Percentiles rank a stretch among this genome's conserved stretches.
phyloP scores from a whole-genome alignment of 2,797 vertebrate species.

The Acanthiza pusilla region DNA sequence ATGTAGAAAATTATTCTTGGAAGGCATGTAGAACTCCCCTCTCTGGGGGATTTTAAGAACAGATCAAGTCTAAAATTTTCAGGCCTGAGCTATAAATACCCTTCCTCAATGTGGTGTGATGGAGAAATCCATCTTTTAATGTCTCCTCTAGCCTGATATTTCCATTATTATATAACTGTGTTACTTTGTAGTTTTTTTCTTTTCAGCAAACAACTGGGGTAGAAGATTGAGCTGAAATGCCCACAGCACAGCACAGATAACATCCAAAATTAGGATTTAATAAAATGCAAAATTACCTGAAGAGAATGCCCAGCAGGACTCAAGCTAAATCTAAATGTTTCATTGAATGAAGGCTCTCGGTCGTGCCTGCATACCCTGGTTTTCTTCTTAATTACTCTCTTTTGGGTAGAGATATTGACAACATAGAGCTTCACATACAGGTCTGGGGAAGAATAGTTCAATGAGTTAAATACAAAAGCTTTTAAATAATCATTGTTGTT shows the following conservation, averaged over 20 bases:
- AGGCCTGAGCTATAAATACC: background rate
- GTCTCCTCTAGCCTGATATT: background rate
- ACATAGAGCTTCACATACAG: conserved; percentile 96
- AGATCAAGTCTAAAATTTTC: background rate
- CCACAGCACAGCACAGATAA: background rate
- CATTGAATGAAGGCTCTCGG: conserved; percentile 95
- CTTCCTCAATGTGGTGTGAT: background rate
- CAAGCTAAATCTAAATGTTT: conserved; percentile 94
- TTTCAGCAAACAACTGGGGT: background rate
- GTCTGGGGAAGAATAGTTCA: conserved; percentile 76
- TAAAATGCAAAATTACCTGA: conserved; percentile 79
- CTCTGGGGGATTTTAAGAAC: background rate
- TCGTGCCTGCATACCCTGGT: conserved; percentile 96
- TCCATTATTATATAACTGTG: background rate
- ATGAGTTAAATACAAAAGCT: background rate
- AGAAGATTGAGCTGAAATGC: background rate
- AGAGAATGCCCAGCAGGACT: conserved; percentile 95
- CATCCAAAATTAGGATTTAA: background rate
- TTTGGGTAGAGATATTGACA: conserved; percentile 95
- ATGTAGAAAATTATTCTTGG: background rate
- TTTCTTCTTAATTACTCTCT: conserved; percentile 98
- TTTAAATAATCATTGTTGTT: background rate
- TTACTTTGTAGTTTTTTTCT: background rate
- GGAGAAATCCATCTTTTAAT: background rate
- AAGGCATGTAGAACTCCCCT: background rate